These are phyloP conservation scores for Rhincodon typus DNA, from an alignment of 2,797 vertebrate species.

Conservation along the genomic window DNA sequence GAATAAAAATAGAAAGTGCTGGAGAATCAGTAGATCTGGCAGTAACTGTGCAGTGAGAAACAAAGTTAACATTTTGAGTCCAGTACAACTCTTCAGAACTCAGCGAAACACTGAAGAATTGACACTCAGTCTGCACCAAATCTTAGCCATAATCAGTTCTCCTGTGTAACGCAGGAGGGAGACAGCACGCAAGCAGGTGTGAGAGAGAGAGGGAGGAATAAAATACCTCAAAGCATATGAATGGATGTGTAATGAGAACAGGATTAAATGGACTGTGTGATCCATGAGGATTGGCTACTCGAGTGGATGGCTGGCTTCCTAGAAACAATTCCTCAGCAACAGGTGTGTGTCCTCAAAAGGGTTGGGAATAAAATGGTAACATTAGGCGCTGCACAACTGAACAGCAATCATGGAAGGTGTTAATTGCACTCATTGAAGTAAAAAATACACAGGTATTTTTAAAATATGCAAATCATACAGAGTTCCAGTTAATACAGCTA, in stretches of 20 bases:
- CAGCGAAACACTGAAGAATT: neutral
- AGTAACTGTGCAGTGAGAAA: too few relatives aligned
- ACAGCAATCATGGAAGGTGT: neutral
- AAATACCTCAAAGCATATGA: neutral
- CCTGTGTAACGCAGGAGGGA: neutral
- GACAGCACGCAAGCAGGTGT: too few relatives aligned
- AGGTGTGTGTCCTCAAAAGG: neutral
- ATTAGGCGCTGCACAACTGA: too few relatives aligned
- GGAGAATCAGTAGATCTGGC: too few relatives aligned
- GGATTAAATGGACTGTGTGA: neutral
- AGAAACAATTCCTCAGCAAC: neutral
- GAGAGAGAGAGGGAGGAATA: too few relatives aligned
- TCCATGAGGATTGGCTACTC: neutral
- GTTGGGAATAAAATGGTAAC: too few relatives aligned
- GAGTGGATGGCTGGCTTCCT: neutral
- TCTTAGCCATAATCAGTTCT: neutral
- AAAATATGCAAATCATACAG: slow-evolving; percentile 25
- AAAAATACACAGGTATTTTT: neutral
- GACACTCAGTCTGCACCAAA: neutral
- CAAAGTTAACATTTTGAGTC: too few relatives aligned
- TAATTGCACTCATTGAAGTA: neutral
- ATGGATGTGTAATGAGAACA: neutral
- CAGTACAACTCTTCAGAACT: too few relatives aligned
- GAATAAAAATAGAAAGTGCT: too few relatives aligned
- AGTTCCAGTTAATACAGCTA: neutral